Percentiles rank a stretch among this genome's conserved stretches.
These are phyloP conservation scores for Clarias fuscus DNA, from an alignment of 2,797 vertebrate species.

Conservation along the genomic window DNA sequence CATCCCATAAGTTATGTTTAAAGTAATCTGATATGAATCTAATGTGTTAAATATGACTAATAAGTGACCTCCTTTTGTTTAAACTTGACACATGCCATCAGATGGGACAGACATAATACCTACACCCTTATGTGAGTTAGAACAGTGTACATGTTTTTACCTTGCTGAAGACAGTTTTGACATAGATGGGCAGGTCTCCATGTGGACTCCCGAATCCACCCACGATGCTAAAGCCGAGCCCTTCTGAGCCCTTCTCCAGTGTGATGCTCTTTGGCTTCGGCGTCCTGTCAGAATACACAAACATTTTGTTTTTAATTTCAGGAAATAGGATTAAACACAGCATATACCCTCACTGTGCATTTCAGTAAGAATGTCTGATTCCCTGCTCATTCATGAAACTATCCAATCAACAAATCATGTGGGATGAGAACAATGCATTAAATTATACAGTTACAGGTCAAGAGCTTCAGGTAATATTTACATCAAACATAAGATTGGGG, in stretches of 20 bases:
- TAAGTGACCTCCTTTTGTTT: neutral
- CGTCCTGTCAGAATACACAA: constrained; percentile 70
- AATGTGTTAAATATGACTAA: neutral
- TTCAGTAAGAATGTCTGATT: neutral
- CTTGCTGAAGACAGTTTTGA: constrained; percentile 97
- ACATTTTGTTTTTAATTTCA: neutral
- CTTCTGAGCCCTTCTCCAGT: constrained; percentile 91
- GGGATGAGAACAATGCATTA: neutral
- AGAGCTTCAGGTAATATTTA: neutral
- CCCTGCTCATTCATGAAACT: neutral
- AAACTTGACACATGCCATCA: neutral
- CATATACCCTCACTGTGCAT: neutral
- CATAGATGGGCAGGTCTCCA: constrained; percentile 95
- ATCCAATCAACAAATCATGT: constrained; percentile 5
- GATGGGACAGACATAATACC: neutral
- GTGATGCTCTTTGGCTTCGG: constrained; percentile 83
- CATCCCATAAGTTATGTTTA: neutral
- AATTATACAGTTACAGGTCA: neutral
- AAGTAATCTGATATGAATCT: neutral
- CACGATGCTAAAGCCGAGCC: constrained; percentile 95
- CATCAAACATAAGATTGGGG: neutral
- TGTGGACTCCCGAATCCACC: constrained; percentile 93
- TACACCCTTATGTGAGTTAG: neutral
- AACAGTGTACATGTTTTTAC: constrained; percentile 59
- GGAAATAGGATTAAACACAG: neutral